Evolutionary conservation across 2,888 invertebrate species (phyloP).

Genomic region (Pelosia muscerda): DNA sequence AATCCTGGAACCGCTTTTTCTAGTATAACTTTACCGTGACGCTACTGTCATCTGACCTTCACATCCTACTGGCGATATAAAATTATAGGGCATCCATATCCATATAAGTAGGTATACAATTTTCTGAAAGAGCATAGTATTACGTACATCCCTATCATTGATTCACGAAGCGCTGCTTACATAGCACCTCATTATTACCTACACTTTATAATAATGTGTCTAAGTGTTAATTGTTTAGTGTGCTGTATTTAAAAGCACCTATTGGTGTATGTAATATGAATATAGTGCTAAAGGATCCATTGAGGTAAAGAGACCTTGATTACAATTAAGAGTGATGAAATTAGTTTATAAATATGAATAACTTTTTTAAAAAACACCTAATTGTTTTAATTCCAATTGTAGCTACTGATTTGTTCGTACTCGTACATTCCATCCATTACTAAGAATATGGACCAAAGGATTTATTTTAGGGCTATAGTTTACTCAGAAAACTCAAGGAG

Average conservation of each 20-base stretch:
- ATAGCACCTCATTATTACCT: constrained; percentile 45
- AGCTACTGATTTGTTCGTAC: too few species aligned
- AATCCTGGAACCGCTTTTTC: too few species aligned
- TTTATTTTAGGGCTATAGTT: background rate
- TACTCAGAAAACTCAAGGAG: background rate
- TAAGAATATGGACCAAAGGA: too few species aligned
- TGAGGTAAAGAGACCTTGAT: constrained; percentile 37
- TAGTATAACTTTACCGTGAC: too few species aligned
- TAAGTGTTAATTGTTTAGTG: constrained; percentile 43
- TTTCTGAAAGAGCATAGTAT: constrained; percentile 43
- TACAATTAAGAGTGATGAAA: background rate
- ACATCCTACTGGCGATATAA: too few species aligned
- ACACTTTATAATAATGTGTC: constrained; percentile 40
- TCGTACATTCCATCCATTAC: background rate
- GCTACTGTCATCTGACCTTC: too few species aligned
- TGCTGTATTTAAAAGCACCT: constrained; percentile 50
- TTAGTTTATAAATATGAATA: background rate
- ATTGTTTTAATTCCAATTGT: background rate
- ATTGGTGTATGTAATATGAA: constrained; percentile 46
- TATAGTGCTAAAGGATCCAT: constrained; percentile 42
- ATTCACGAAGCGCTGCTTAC: constrained; percentile 54
- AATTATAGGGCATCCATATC: too few species aligned
- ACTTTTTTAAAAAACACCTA: background rate
- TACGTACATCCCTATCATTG: constrained; percentile 49
- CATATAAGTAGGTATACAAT: too few species aligned